These are phyloP conservation scores for Protonemura montana DNA, from an alignment of 2,888 invertebrate species.

Conservation along the genomic window DNA sequence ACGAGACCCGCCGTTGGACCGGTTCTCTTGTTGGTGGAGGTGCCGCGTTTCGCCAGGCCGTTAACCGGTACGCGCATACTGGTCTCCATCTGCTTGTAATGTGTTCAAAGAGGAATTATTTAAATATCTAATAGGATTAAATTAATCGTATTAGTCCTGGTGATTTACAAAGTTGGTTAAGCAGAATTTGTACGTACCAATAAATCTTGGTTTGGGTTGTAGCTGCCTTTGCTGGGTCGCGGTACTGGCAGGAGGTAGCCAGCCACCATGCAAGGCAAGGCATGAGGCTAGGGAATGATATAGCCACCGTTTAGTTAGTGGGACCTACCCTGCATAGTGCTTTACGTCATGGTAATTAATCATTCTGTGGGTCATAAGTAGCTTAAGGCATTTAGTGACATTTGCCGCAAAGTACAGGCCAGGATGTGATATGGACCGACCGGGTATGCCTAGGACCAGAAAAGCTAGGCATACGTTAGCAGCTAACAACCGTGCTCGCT, in stretches of 20 bases:
- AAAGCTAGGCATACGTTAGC: slow-evolving; percentile 37
- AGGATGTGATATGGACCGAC: slow-evolving; percentile 29
- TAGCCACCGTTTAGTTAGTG: slow-evolving; percentile 32
- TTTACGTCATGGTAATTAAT: slow-evolving; percentile 37
- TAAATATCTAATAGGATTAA: slow-evolving; percentile 39
- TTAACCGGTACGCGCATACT: no score
- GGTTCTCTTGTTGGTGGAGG: neutral
- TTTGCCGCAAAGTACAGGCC: slow-evolving; percentile 39
- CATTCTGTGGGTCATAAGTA: slow-evolving; percentile 39
- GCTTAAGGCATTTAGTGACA: slow-evolving; percentile 42
- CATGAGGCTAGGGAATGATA: slow-evolving; percentile 23
- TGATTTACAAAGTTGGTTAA: slow-evolving; percentile 40
- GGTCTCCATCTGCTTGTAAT: slow-evolving; percentile 1
- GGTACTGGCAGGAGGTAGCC: neutral
- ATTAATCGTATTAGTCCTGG: slow-evolving; percentile 34
- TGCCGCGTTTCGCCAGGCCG: neutral
- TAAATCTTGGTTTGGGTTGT: slow-evolving; percentile 39
- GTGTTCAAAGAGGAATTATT: slow-evolving; percentile 23
- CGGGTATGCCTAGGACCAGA: neutral
- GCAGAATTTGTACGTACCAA: slow-evolving; percentile 34
- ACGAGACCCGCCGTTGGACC: neutral
- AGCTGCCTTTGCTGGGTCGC: slow-evolving; percentile 1
- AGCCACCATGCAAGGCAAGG: neutral
- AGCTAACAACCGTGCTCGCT: neutral
- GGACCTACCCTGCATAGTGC: neutral